A percentile compares a stretch with the other conserved stretches of the same genome.
Evolutionary conservation across 2,888 invertebrate genomes (phyloP).

Genomic region (Hydropsyche betteni): DNA sequence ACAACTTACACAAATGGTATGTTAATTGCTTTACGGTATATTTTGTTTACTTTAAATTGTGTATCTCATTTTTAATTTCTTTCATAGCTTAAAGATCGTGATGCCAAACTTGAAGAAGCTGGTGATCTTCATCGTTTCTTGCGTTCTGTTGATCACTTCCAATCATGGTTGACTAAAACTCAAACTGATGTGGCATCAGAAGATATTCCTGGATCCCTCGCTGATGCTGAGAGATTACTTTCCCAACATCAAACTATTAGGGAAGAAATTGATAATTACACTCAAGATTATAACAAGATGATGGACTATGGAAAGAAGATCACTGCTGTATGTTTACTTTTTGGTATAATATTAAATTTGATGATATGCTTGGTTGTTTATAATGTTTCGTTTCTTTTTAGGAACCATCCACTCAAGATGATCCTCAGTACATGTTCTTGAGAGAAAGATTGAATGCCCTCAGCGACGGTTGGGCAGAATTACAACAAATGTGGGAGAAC

Average conservation of each 20-base stretch:
- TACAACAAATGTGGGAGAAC: slow-evolving; percentile 99
- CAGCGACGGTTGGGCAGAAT: slow-evolving; percentile 98
- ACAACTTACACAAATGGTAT: slow-evolving; percentile 91
- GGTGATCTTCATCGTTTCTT: slow-evolving; percentile 98
- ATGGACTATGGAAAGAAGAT: slow-evolving; percentile 98
- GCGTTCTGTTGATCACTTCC: slow-evolving; percentile 99
- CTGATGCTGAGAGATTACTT: slow-evolving; percentile 96
- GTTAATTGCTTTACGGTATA: not conserved
- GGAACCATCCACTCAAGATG: slow-evolving; percentile 88
- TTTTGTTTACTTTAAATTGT: slow-evolving; percentile 36
- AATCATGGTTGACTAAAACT: slow-evolving; percentile 97
- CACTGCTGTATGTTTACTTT: slow-evolving; percentile 71
- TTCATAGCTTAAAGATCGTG: slow-evolving; percentile 89
- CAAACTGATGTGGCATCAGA: slow-evolving; percentile 99
- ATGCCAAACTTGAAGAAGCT: slow-evolving; percentile 97
- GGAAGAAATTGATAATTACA: slow-evolving; percentile 99
- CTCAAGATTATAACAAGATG: slow-evolving; percentile 98
- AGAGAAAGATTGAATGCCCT: slow-evolving; percentile 96
- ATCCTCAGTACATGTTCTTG: slow-evolving; percentile 99
- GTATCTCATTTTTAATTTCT: not conserved
- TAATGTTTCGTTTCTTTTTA: slow-evolving; percentile 53
- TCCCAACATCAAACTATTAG: slow-evolving; percentile 98
- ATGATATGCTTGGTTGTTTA: not conserved
- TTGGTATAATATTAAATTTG: slow-evolving; percentile 17
- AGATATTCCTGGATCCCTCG: slow-evolving; percentile 90